These are phyloP conservation scores for Actenoides lindsayi DNA, from an alignment of 2,113 vertebrate genomes.

Conservation along the genomic window DNA sequence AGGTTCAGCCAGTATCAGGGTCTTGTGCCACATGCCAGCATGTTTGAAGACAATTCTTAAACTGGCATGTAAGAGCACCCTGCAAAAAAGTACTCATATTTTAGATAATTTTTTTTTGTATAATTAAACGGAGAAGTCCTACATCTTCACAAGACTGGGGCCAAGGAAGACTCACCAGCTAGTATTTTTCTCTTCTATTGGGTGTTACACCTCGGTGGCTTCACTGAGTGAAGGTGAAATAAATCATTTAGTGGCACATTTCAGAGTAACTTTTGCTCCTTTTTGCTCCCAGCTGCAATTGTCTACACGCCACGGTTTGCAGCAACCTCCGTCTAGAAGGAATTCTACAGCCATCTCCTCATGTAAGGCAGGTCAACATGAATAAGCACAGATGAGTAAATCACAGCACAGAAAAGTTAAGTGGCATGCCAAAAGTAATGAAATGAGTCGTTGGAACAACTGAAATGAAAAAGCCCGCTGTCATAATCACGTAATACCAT, in stretches of 20 bases:
- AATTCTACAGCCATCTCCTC: neutral
- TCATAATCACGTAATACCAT: neutral
- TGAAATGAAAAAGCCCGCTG: neutral
- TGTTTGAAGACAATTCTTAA: neutral
- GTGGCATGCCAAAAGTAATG: neutral
- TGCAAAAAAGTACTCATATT: neutral
- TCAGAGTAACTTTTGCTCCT: neutral
- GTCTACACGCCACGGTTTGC: neutral
- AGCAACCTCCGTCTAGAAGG: neutral
- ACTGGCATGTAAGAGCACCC: neutral
- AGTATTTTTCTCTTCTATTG: neutral
- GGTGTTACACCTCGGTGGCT: neutral
- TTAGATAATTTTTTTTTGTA: neutral
- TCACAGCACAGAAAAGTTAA: neutral
- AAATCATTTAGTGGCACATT: conserved; percentile 19
- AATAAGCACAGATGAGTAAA: neutral
- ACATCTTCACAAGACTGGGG: neutral
- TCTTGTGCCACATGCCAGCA: neutral
- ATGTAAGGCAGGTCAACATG: neutral
- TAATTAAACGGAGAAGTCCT: neutral
- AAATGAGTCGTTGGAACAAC: neutral
- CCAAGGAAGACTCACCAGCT: neutral
- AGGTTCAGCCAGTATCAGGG: neutral
- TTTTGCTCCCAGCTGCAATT: conserved; percentile 24
- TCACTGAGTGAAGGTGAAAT: conserved; percentile 21